Evolutionary conservation across 2,797 vertebrate genomes (phyloP).

Genomic region (Melopsittacus undulatus): DNA sequence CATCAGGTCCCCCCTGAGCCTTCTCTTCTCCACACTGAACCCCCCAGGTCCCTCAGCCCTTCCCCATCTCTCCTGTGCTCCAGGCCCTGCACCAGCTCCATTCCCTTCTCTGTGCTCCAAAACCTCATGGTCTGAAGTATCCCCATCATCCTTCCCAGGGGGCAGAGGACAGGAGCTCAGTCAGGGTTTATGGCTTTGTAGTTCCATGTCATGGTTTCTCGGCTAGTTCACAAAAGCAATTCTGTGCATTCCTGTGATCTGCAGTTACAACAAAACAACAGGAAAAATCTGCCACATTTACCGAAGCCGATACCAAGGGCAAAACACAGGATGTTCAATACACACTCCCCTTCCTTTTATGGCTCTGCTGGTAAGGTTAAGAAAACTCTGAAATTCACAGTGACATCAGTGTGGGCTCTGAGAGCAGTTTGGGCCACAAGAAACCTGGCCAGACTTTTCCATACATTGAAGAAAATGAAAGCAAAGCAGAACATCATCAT

Average conservation of each 20-base stretch:
- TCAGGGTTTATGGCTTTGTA: neutral
- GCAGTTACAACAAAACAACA: constrained; percentile 84
- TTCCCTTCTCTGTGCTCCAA: neutral
- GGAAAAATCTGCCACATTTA: constrained; percentile 89
- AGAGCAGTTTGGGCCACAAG: neutral
- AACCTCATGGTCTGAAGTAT: neutral
- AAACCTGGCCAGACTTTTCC: neutral
- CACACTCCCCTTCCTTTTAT: constrained; percentile 71
- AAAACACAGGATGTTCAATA: constrained; percentile 79
- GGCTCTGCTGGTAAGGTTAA: constrained; percentile 42
- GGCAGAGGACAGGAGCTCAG: neutral
- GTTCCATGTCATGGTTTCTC: constrained; percentile 14
- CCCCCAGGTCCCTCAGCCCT: no score
- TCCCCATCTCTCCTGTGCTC: neutral
- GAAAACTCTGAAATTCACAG: constrained; percentile 61
- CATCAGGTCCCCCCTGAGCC: no score
- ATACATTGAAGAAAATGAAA: constrained; percentile 21
- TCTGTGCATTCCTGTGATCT: constrained; percentile 59
- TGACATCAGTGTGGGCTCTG: constrained; percentile 7
- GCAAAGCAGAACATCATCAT: neutral
- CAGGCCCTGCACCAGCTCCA: no score
- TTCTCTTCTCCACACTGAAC: no score
- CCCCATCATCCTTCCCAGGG: neutral
- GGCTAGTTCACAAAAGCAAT: constrained; percentile 64
- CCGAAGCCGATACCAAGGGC: constrained; percentile 79